Evolutionary conservation across 2,797 vertebrate genomes (phyloP).

Genomic region (Acridotheres tristis): DNA sequence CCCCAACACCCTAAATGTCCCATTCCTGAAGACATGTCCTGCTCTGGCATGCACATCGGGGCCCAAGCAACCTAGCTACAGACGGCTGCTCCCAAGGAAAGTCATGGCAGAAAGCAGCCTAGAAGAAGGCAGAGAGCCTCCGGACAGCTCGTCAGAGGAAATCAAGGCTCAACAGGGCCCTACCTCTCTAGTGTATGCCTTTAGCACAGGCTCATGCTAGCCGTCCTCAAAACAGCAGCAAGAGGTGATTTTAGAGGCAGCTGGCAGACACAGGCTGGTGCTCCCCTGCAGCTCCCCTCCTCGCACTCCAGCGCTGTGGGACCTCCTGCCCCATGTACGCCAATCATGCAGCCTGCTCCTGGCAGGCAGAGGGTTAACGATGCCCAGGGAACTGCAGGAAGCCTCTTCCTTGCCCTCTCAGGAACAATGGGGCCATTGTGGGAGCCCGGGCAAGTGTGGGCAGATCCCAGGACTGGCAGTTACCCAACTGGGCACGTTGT

Average conservation of each 20-base stretch:
- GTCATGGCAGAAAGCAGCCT: not conserved
- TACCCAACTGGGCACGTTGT: not conserved
- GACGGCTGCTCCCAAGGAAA: not conserved
- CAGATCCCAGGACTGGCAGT: constrained; percentile 64
- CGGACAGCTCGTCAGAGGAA: not conserved
- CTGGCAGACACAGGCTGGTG: not conserved
- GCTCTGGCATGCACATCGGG: not conserved
- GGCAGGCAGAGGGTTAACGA: constrained; percentile 66
- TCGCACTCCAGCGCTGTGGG: not conserved
- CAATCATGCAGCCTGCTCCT: not conserved
- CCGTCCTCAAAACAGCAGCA: not conserved
- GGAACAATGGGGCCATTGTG: constrained; percentile 77
- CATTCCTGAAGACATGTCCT: constrained; percentile 43
- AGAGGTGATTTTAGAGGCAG: fast-evolving
- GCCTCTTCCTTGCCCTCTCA: constrained; percentile 71
- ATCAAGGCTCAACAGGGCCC: not conserved
- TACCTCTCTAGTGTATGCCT: not conserved
- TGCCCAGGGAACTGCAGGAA: constrained; percentile 57
- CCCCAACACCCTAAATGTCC: constrained; percentile 27
- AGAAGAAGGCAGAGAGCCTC: not conserved
- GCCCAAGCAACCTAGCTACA: not conserved
- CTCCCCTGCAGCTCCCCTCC: not conserved
- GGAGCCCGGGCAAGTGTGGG: constrained; percentile 64
- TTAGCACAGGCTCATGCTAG: not conserved
- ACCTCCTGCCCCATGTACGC: not conserved